Conservation (phyloP, 1,140 invertebrate species). For the Penaeus vannamei region DNA sequence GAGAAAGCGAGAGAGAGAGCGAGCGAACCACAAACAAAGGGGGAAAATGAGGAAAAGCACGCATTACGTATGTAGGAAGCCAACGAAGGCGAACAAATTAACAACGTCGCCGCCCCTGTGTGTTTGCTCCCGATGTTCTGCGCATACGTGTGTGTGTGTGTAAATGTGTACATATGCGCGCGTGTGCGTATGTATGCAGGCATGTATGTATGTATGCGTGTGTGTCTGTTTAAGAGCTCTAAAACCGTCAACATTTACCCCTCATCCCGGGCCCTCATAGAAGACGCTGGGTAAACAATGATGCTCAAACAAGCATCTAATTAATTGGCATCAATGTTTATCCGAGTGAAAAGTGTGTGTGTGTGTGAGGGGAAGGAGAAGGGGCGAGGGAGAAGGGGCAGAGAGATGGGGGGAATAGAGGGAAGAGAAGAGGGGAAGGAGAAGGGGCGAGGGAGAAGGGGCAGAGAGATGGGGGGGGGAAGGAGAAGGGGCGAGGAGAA, state of each 20-base stretch:
- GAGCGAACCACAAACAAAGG: neutral
- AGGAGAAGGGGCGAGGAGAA: too few relatives aligned
- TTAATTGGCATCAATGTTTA: constrained; percentile 45
- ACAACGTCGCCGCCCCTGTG: too few relatives aligned
- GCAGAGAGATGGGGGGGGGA: too few relatives aligned
- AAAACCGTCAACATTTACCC: constrained; percentile 6
- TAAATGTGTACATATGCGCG: neutral
- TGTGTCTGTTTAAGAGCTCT: neutral
- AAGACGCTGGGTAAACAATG: constrained; percentile 19
- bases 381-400: too few relatives aligned
- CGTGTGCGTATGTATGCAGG: neutral
- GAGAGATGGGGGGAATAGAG: too few relatives aligned
- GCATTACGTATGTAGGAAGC: too few relatives aligned
- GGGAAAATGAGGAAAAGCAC: neutral
- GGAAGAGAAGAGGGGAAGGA: too few relatives aligned
- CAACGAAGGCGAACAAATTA: too few relatives aligned
- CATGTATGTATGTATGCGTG: neutral
- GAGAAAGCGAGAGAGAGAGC: neutral
- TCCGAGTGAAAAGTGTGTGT: constrained; percentile 7
- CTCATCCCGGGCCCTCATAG: constrained; percentile 2
- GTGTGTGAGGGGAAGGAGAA: too few relatives aligned
- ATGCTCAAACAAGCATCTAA: constrained; percentile 37
- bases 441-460: too few relatives aligned
- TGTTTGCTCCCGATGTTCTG: neutral
- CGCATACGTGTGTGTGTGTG: neutral